These are phyloP conservation scores for Prietella phreatophila DNA, from an alignment of 2,113 vertebrate genomes.

Conservation along the genomic window DNA sequence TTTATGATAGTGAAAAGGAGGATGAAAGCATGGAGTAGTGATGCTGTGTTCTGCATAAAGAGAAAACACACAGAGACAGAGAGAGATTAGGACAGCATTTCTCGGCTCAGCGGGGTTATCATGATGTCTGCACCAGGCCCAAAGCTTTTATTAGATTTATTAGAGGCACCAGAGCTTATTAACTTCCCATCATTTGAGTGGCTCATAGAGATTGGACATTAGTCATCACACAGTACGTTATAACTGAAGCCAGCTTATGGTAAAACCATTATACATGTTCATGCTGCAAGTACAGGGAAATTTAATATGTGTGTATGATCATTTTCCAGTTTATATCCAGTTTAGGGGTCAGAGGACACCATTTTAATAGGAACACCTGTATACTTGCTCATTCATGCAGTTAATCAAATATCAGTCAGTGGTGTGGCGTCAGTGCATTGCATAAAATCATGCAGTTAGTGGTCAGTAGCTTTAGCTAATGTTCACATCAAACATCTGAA, in stretches of 20 bases:
- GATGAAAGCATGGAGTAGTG: slow-evolving; percentile 18
- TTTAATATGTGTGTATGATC: not conserved
- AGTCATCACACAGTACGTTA: slow-evolving; percentile 17
- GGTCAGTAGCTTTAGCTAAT: not conserved
- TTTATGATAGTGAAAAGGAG: not conserved
- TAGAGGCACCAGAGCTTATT: slow-evolving; percentile 32
- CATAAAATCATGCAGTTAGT: not conserved
- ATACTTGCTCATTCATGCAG: not conserved
- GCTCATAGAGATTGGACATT: slow-evolving; percentile 35
- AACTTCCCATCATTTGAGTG: slow-evolving; percentile 27
- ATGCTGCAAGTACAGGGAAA: slow-evolving; percentile 2
- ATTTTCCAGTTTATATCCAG: not conserved
- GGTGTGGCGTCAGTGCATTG: not conserved
- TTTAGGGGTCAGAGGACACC: not conserved
- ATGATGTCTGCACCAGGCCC: slow-evolving; percentile 4
- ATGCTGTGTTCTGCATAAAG: not conserved
- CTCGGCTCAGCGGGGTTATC: slow-evolving; percentile 18
- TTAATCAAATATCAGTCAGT: not conserved
- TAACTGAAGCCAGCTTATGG: slow-evolving; percentile 39
- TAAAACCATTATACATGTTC: slow-evolving; percentile 28
- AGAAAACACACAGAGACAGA: slow-evolving; percentile 11
- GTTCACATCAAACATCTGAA: not conserved
- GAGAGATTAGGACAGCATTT: slow-evolving; percentile 7
- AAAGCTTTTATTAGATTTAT: slow-evolving; percentile 43
- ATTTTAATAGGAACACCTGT: slow-evolving; percentile 1